Conservation (phyloP, 2,797 vertebrate genomes). For the Oreochromis mossambicus region DNA sequence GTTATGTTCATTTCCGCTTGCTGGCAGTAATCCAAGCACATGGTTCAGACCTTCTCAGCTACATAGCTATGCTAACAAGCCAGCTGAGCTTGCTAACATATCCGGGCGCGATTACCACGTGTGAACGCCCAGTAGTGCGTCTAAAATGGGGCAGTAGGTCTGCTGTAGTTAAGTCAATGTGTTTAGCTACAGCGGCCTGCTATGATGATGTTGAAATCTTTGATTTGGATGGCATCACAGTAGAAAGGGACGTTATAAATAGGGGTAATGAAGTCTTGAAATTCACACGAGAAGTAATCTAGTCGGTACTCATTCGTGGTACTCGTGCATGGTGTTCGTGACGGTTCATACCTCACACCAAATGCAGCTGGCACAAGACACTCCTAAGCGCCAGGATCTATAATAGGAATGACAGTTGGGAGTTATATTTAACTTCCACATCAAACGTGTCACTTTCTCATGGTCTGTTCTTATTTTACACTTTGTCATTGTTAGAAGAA, state of each 20-base stretch:
- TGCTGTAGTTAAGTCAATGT: not conserved
- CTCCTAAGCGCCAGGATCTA: conserved; percentile 58
- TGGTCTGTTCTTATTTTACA: not conserved
- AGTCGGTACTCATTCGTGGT: not conserved
- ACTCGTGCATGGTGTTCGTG: not conserved
- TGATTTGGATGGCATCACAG: not conserved
- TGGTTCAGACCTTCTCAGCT: conserved; percentile 61
- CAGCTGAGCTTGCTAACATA: conserved; percentile 36
- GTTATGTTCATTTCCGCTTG: not conserved
- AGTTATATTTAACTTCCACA: conserved; percentile 72
- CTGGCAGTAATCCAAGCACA: conserved; percentile 78
- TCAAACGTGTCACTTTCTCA: conserved; percentile 11
- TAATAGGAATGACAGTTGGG: conserved; percentile 74
- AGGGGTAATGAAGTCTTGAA: not conserved
- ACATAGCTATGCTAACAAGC: conserved; percentile 53
- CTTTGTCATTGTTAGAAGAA: not conserved
- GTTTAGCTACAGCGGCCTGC: not conserved
- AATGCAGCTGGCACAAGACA: conserved; percentile 60
- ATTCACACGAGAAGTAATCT: not conserved
- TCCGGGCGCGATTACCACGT: conserved; percentile 71
- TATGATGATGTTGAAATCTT: not conserved
- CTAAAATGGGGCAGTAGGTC: conserved; percentile 51
- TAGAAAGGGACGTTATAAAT: not conserved
- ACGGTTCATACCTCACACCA: not conserved
- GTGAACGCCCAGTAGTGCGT: conserved; percentile 37